Evolutionary conservation across 37 sponge, comb jelly and placozoan species (phyloP).

Genomic region (Spongia lamella): DNA sequence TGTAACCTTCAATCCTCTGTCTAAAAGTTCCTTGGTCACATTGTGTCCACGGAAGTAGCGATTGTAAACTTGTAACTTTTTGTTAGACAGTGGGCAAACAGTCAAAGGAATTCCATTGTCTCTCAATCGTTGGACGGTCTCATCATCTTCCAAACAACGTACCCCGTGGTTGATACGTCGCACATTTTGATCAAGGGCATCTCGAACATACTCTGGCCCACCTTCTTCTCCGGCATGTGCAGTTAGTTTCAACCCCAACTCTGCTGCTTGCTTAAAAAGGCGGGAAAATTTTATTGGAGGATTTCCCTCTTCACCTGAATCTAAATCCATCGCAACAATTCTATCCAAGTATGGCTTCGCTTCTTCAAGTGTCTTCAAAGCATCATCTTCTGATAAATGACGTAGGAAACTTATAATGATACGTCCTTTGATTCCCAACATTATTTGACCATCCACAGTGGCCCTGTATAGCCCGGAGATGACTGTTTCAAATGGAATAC

Average conservation of each 20-base stretch:
- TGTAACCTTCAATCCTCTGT: conserved; percentile 60
- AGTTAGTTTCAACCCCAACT: conserved; percentile 60
- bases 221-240: conserved; percentile 74
- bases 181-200: conserved; percentile 43
- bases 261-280: conserved; percentile 48
- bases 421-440: conserved; percentile 60
- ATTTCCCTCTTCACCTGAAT: conserved; percentile 69
- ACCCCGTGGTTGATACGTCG: conserved; percentile 65
- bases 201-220: conserved; percentile 48
- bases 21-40: conserved; percentile 36
- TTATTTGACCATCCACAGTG: conserved; percentile 50
- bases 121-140: conserved; percentile 36
- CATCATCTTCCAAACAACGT: conserved; percentile 49
- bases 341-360: conserved; percentile 56
- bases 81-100: conserved; percentile 67
- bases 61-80: conserved; percentile 46
- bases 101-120: conserved; percentile 54
- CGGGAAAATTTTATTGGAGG: conserved; percentile 56
- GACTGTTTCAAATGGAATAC: conserved; percentile 54
- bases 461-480: conserved; percentile 62
- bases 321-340: conserved; percentile 66
- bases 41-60: conserved; percentile 45
- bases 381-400: conserved; percentile 52
- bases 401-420: conserved; percentile 76
- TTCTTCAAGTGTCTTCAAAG: conserved; percentile 38